Conservation (phyloP, 2,888 invertebrate genomes). For the Stegophylla sp. region DNA sequence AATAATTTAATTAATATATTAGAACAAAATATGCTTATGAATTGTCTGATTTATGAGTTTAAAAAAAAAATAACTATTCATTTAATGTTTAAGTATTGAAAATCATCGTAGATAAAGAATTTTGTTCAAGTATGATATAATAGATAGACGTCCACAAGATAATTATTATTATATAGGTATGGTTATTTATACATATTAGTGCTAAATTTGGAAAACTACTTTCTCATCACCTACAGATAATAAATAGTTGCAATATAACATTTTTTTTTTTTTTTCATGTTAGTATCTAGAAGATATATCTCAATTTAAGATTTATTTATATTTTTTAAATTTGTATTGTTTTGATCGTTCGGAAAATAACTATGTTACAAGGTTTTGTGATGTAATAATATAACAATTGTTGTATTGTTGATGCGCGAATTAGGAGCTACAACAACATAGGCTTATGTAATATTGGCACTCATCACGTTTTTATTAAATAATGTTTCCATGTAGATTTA, state of each 20-base stretch:
- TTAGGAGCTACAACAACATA: background rate
- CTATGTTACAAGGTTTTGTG: slow-evolving; percentile 10
- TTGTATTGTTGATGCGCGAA: slow-evolving; percentile 33
- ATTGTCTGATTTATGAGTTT: too few relatives aligned
- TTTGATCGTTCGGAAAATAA: background rate
- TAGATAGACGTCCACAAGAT: too few relatives aligned
- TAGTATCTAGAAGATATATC: slow-evolving; percentile 8
- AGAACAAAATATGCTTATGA: too few relatives aligned
- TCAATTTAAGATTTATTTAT: background rate
- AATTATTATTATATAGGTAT: too few relatives aligned
- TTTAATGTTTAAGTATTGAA: too few relatives aligned
- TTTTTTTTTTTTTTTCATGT: background rate
- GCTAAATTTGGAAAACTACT: background rate
- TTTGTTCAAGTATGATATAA: too few relatives aligned
- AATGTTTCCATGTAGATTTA: slow-evolving; percentile 28
- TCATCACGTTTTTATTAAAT: slow-evolving; percentile 44
- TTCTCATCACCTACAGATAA: background rate
- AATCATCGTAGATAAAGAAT: too few relatives aligned
- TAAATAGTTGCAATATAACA: background rate
- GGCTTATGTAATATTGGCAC: slow-evolving; percentile 40
- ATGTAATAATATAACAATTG: slow-evolving; percentile 33
- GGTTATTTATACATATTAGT: background rate
- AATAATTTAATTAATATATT: too few relatives aligned
- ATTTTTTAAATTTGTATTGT: background rate
- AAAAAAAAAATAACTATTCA: too few relatives aligned